Percentiles rank a stretch among this genome's conserved stretches.
phyloP scores from a whole-genome alignment of 1,140 invertebrate species.

The Gryon sp. region DNA sequence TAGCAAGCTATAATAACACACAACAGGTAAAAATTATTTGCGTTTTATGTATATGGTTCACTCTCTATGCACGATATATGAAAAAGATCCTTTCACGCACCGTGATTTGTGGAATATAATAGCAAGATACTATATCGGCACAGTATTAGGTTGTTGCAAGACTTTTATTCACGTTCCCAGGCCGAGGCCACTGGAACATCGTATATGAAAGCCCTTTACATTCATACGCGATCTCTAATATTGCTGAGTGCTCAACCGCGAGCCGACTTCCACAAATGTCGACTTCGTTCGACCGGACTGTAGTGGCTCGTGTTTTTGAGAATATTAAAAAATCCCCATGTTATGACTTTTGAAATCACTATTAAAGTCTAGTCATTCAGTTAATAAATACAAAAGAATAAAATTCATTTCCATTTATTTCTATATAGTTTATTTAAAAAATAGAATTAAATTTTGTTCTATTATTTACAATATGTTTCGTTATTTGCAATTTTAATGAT shows the following conservation, averaged over 20 bases:
- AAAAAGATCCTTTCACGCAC: conserved; percentile 66
- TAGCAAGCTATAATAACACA: conserved; percentile 29
- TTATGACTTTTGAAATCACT: conserved; percentile 84
- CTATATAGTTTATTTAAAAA: too few relatives aligned
- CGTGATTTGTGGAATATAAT: conserved; percentile 63
- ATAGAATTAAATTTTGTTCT: too few relatives aligned
- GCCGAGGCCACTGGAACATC: conserved; percentile 35
- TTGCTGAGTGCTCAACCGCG: conserved; percentile 69
- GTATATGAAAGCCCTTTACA: conserved; percentile 68
- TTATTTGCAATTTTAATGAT: too few relatives aligned
- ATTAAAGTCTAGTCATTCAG: conserved; percentile 7
- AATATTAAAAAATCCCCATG: conserved; percentile 68
- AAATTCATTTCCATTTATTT: too few relatives aligned
- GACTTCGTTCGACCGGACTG: conserved; percentile 52
- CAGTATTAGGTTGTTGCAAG: conserved; percentile 51
- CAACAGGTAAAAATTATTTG: conserved; percentile 25
- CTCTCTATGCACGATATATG: conserved; percentile 65
- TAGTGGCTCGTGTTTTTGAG: conserved; percentile 53
- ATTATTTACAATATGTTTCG: too few relatives aligned
- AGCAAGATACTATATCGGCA: conserved; percentile 52
- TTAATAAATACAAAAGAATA: neutral
- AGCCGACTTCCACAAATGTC: conserved; percentile 32
- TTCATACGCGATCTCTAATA: conserved; percentile 71
- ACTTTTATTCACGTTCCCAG: conserved; percentile 50
- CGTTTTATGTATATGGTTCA: conserved; percentile 10